Evolutionary conservation across 2,888 invertebrate genomes (phyloP).

Genomic region (Luperina nickerlii): DNA sequence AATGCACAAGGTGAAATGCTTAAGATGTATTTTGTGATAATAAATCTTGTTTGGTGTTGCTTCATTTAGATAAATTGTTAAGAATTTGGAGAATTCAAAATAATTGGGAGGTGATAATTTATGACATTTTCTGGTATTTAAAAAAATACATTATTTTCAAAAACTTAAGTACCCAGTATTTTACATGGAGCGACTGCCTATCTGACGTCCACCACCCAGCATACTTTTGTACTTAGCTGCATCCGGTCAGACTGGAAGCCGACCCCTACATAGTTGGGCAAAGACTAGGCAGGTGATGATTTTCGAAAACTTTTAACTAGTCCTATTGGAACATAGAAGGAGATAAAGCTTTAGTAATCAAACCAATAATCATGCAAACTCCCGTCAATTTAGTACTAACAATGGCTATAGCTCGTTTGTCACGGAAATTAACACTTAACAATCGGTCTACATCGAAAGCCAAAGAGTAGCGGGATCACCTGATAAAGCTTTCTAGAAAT

Average conservation of each 20-base stretch:
- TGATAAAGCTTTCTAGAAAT: conserved; percentile 30
- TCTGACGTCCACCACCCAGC: neutral
- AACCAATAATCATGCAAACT: no score
- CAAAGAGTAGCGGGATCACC: conserved; percentile 18
- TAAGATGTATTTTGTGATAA: conserved; percentile 40
- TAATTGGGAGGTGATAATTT: neutral
- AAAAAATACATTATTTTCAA: neutral
- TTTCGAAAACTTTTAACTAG: neutral
- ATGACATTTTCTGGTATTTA: neutral
- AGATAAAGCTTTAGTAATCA: neutral
- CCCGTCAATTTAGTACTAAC: neutral
- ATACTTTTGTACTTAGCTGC: neutral
- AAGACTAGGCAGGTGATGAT: neutral
- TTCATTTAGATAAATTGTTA: conserved; percentile 24
- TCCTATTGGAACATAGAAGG: neutral
- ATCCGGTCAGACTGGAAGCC: neutral
- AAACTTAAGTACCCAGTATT: neutral
- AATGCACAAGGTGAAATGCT: conserved; percentile 60
- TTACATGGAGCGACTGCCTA: neutral
- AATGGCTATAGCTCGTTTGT: neutral
- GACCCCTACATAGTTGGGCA: neutral
- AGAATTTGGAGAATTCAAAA: neutral
- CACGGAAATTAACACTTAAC: neutral
- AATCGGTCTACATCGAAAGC: neutral
- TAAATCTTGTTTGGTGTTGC: conserved; percentile 49